Conservation (phyloP, 1,140 invertebrate genomes). For the Metopolophium dirhodum region DNA sequence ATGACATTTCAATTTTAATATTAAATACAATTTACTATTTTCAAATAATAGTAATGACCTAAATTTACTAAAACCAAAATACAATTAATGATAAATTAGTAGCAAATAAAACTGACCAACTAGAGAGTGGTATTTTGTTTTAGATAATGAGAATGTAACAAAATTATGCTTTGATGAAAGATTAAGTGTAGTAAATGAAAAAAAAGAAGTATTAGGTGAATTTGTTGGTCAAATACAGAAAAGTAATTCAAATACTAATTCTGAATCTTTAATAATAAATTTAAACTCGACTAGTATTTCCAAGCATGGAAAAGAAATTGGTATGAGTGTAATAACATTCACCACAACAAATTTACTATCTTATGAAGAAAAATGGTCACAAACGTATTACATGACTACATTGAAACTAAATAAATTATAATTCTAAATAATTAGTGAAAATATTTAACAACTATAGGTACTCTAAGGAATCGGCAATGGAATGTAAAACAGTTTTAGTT, state of each 20-base stretch:
- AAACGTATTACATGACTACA: background rate
- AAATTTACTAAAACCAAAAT: background rate
- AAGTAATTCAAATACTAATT: background rate
- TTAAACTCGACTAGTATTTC: background rate
- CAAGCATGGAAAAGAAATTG: background rate
- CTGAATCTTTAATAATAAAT: background rate
- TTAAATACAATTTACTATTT: background rate
- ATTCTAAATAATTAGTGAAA: background rate
- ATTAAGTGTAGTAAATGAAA: background rate
- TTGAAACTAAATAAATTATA: background rate
- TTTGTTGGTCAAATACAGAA: conserved; percentile 12
- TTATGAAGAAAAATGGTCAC: conserved; percentile 35
- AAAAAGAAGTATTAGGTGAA: conserved; percentile 21
- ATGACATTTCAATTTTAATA: background rate
- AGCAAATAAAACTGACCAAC: background rate
- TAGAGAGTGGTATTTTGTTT: background rate
- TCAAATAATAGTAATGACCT: background rate
- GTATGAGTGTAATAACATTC: background rate
- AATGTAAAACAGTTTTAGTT: conserved; percentile 8
- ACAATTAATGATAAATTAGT: background rate
- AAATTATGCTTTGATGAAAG: conserved; percentile 3
- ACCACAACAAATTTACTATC: background rate
- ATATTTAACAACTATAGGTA: background rate
- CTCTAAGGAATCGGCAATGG: background rate
- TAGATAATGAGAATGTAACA: background rate